Base-by-base conservation (phyloP, 2,888 invertebrate species). In the Micoletzkya japonica region DNA sequence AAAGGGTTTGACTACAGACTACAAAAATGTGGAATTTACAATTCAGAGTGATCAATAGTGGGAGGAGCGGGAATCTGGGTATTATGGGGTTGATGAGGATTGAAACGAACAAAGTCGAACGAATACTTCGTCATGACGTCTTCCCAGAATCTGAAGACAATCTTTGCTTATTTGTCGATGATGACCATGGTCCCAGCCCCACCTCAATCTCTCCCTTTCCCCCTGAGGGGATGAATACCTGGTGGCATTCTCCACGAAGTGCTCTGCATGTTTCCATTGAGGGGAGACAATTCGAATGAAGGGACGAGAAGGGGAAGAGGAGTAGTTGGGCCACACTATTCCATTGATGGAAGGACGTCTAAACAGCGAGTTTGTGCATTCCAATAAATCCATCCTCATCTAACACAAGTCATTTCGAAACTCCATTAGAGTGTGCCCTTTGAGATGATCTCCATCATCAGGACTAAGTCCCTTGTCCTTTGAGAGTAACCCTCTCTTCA, bases 31-130 rank as follows among this genome's bases (percentile, higher is more conserved):
- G 44, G 10, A 44, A 28, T n/a, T 24, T 32, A 66, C n/a, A 66
- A 28, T 24, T 66, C 64, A 6, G 52, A 52, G 28, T 66, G 64
- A 1, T 66, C 20, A 36, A 28, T 20, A 1, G 54, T 52, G 2
- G 64, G 54, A 7, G 64, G 64, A 4, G 34, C 28, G 20, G 64
- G 64, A 17, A 66, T 66, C 28, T 66, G 64, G 17, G 0, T 36
- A 17, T 37, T 34, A 7, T 14, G 36, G 26, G 34, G 26, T 1
- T 10, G 1, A 20, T 28, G 26, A 37, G 52, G 52, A 52, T 54
- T 66, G 64, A 54, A 66, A 37, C 64, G 36, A 30, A 37, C 28
- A 30, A 66, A 54, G 30, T 66, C 64, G 26, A 37, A 66, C 1
- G 54, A 54, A 14, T 66, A 66, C 37, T 54, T 66, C 7, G 17